phyloP scores from a whole-genome alignment of 2,113 vertebrate genomes.

The Rhagologus leucostigma region DNA sequence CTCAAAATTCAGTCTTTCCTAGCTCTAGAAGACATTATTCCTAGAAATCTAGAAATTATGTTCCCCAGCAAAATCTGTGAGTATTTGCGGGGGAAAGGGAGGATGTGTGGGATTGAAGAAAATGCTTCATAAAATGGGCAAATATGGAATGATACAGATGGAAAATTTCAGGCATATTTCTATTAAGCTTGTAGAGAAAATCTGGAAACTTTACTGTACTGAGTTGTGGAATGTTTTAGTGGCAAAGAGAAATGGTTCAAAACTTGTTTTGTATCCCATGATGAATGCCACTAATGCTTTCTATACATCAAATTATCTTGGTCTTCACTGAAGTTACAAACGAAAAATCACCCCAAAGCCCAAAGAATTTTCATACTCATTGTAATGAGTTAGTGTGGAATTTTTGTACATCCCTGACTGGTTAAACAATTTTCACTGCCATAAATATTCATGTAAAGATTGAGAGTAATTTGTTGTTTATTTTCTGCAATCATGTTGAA shows the following conservation, averaged over 20 bases:
- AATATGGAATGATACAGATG: background rate
- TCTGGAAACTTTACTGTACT: background rate
- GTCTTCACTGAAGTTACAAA: background rate
- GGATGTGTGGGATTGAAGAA: background rate
- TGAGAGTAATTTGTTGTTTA: background rate
- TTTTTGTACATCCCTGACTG: background rate
- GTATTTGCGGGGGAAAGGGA: rapidly evolving
- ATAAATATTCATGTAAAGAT: background rate
- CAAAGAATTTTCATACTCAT: background rate
- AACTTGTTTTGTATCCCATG: background rate
- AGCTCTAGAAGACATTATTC: background rate
- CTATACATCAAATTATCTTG: background rate
- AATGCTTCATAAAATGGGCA: background rate
- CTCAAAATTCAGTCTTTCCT: background rate
- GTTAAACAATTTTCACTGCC: background rate
- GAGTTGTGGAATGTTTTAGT: background rate
- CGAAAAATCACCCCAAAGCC: background rate
- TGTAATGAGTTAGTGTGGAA: background rate
- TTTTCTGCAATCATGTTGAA: background rate
- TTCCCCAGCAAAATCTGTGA: background rate
- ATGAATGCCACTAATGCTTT: background rate
- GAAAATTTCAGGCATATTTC: background rate
- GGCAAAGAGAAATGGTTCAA: background rate
- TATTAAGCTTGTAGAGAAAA: background rate
- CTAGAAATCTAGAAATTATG: background rate